Percentiles rank a stretch among this genome's conserved stretches.
Conservation (phyloP, 2,797 vertebrate species). For the Chaetodon trifasciatus region DNA sequence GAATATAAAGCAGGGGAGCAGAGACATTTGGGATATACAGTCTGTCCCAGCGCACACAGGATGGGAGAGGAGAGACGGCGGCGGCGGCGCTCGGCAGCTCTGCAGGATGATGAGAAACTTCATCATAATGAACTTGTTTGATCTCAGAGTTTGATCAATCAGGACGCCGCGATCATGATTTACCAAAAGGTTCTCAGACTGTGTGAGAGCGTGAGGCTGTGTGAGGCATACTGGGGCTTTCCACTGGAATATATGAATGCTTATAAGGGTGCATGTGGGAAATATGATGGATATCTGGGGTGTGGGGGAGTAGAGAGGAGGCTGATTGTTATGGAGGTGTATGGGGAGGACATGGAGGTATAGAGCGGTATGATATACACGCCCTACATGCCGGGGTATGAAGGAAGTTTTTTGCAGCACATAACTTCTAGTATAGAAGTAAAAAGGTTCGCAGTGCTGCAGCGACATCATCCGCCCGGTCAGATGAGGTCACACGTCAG, state of each 20-base stretch:
- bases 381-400: not conserved
- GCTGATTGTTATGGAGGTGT: not conserved
- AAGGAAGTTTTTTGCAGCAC: no score
- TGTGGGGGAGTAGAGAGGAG: not conserved
- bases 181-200: not conserved
- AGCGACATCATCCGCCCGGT: no score
- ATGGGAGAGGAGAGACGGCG: not conserved
- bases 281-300: no score
- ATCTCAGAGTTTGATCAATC: not conserved
- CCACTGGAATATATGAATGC: not conserved
- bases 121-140: not conserved
- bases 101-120: not conserved
- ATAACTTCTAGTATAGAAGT: no score
- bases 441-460: no score
- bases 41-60: conserved; percentile 10
- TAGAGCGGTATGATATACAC: no score
- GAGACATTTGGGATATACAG: conserved; percentile 32
- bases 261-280: no score
- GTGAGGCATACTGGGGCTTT: not conserved
- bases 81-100: not conserved
- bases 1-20: conserved; percentile 53
- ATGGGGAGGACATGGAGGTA: no score
- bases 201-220: no score
- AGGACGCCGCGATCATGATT: not conserved
- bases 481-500: no score